Base-by-base conservation (phyloP, 2,797 vertebrate genomes). In the Gymnothorax javanicus region DNA sequence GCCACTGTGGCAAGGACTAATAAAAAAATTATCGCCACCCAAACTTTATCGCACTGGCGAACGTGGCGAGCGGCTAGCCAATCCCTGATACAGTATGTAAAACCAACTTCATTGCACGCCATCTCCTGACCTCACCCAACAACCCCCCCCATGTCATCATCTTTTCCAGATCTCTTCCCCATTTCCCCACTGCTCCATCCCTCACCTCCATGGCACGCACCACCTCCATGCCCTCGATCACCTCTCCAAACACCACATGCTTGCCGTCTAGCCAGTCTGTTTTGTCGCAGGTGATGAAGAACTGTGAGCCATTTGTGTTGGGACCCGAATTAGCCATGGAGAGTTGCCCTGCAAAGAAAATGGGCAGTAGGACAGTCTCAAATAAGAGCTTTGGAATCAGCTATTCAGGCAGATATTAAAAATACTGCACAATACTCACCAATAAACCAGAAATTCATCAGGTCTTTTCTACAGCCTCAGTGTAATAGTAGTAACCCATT, bases 211-310 rank as follows among this genome's bases (percentile, higher is more conserved):
- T 99, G 85, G 97, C 94, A 84, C 95, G 94, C 56, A 99, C 87
- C 81, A 99, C 97, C 0, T 99, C 98, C 94, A 99, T 97, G 88
- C 98, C 98, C 87, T 99, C 98, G 0, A 98, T 95, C 91, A 99
- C 91, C 86, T 99, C 98, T 50, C 98, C 98, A 0, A 99, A 99
- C 86, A 99, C 97, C 89, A 99, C 98, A 0, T 99, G 99, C 93
- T 98, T 99, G 50, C 96, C 97, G 0, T 99, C 98, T 91, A 99
- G 94, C 98, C 98, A 99, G 90, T 98, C 97, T 0, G 97, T 98
- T 90, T 99, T 98, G 83, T 98, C 98, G 0, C 94, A 98, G 0
- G 97, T 98, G 93, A 99, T 95, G 94, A 98, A 99, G 94, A 99
- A 99, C 95, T 99, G 98, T 7, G 97, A 99, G 87, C 98, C 97